Evolutionary conservation across 2,888 invertebrate genomes (phyloP), one percentile per base, ranked within the genome.

Genomic region (Pheosia tremula): DNA sequence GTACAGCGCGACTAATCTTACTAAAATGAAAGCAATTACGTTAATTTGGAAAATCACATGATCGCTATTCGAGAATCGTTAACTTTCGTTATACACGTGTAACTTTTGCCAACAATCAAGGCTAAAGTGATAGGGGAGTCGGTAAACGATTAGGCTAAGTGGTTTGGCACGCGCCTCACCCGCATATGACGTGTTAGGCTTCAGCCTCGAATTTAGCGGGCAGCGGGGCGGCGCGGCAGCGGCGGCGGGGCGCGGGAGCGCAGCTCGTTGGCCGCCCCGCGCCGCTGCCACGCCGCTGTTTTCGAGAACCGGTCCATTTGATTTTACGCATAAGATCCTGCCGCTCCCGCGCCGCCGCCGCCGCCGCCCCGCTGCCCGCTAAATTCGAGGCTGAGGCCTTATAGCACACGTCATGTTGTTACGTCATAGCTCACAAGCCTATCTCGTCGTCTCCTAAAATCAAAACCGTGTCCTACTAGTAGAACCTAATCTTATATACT

Each of bases 81-180:
- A 47, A 59, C 43, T 60, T 68, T 60, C 66, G 64, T 68, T 60
- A 66, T 64, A 61, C 65, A 45, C 56, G 45, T 56, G 56, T 56
- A 45, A 56, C 56, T 56, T 39, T 54, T 37, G 53, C 53, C 13
- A 67, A 65, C 62, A 63, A 63, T 62, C 66, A 71, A 66, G 71
- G 68, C 75, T 79, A 74, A 74, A 83, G 80, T 80, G 77, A 82
- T 84, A 56, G 56, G 83, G 87, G 87, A 86, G 81, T 72, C 76
- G 71, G 82, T 75, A 80, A 82, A 80, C 83, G 86, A 87, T 89
- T 88, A 88, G 79, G 80, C 82, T 81, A 85, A 87, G 84, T 84
- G 87, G 83, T 84, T 79, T 80, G 83, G 83, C 89, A 87, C 89
- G 87, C 83, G 89, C 77, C 62, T 62, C 80, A 67, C 90, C 90